phyloP scores from a whole-genome alignment of 2,113 vertebrate genomes.

The Cyanoderma ruficeps region DNA sequence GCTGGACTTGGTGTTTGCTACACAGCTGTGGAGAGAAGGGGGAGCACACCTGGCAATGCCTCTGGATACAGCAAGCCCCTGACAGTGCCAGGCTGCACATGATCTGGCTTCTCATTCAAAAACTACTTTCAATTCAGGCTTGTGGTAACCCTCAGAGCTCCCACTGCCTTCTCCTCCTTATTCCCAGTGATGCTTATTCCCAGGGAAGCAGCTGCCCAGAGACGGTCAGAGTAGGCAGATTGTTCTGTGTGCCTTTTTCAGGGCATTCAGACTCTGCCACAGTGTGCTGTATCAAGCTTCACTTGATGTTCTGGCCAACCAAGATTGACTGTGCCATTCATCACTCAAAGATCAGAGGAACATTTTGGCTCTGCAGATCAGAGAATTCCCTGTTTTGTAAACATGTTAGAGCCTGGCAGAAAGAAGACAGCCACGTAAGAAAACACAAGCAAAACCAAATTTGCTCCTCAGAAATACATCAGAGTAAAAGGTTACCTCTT shows the following conservation, averaged over 20 bases:
- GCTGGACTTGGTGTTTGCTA: neutral
- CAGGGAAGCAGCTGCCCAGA: neutral
- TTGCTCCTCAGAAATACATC: neutral
- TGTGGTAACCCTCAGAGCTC: neutral
- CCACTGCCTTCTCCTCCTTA: neutral
- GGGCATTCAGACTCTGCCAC: neutral
- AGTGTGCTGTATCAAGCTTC: neutral
- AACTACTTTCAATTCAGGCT: neutral
- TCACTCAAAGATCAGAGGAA: neutral
- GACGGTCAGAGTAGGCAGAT: neutral
- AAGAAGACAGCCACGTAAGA: neutral
- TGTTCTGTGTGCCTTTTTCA: neutral
- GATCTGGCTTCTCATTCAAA: neutral
- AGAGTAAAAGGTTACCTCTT: constrained; percentile 60
- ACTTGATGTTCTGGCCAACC: neutral
- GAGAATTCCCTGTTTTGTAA: neutral
- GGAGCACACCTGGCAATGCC: neutral
- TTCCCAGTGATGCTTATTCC: neutral
- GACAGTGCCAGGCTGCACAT: neutral
- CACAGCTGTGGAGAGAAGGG: neutral
- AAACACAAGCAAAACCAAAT: neutral
- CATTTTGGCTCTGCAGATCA: neutral
- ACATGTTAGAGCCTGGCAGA: neutral
- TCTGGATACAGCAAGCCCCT: neutral
- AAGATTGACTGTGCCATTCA: neutral